Evolutionary conservation across 2,113 vertebrate genomes (phyloP), one percentile per base, ranked within the genome.

Genomic region (Hypocryptadius cinnamomeus): DNA sequence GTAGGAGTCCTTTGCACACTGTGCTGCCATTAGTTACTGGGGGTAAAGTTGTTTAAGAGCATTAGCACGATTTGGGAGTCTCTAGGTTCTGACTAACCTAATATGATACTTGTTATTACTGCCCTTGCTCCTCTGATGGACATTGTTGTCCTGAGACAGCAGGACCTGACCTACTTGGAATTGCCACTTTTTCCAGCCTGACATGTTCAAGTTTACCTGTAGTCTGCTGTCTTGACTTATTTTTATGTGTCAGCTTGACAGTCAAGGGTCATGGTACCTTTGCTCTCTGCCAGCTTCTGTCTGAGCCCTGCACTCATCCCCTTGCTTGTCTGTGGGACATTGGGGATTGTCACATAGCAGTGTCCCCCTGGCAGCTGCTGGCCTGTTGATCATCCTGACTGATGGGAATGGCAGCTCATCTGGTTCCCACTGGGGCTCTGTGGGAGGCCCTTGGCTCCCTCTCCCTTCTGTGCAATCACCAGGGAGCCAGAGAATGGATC

Each of bases 71-170:
- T 57, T 71, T 89, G 40, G 30, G 21, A 71, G 35, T 59, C 51
- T 81, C 0, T n/a, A 59, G 35, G 51, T 70, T 70, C 64, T 73
- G 37, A 21, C 9, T 70, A 27, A 25, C 8, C 24, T 50, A 25
- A 5, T 19, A 7, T 4, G 8, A 13, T 13, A 56, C 11, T 24
- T 60, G 65, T 15, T 65, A 24, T 33, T 44, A 37, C 27, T 83
- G 54, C 40, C n/a, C 22, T 66, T 79, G 47, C 11, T 56, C 25
- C 73, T 63, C 51, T 50, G 33, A 30, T 39, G 28, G 50, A n/a
- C 37, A 14, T 7, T 2, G 0, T 6, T 24, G 2, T 33, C 31
- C 20, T 31, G 48, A 80, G 40, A 72, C 12, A 59, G 48, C 0
- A 3, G 42, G 50, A 30, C 54, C n/a, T 50, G 51, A 65, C 15